Evolutionary conservation across 2,113 vertebrate genomes (phyloP).

Genomic region (Melozone crissalis): DNA sequence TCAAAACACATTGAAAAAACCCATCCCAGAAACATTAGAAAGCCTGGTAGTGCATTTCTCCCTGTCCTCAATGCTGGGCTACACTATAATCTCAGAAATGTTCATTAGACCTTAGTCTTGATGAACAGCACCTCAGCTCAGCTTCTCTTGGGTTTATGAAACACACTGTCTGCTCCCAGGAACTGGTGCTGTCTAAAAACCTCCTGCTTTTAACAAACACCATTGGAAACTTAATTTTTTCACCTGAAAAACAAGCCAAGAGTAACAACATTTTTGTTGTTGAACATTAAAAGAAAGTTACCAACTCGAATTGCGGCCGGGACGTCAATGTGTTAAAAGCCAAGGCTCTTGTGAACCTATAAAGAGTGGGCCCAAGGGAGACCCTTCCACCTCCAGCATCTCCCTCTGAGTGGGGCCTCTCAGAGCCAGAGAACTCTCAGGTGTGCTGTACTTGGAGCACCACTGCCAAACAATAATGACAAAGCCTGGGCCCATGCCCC

Average conservation of each 20-base stretch:
- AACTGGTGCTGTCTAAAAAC: neutral
- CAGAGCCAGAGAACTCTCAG: neutral
- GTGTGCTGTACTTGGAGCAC: too few species aligned
- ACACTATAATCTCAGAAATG: neutral
- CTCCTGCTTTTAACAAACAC: neutral
- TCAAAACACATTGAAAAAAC: neutral
- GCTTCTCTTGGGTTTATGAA: neutral
- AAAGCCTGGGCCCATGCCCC: neutral
- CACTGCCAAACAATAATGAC: neutral
- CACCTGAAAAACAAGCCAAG: neutral
- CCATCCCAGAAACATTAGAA: neutral
- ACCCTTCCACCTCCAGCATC: neutral
- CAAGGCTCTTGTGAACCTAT: neutral
- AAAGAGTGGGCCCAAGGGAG: neutral
- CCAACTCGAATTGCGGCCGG: neutral
- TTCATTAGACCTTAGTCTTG: rapidly evolving
- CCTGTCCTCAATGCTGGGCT: too few species aligned
- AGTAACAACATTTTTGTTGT: neutral
- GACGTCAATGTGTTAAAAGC: neutral
- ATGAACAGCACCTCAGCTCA: too few species aligned
- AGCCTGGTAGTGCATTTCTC: neutral
- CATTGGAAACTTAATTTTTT: neutral
- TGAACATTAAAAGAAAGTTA: neutral
- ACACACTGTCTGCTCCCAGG: neutral
- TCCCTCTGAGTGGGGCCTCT: neutral